A percentile compares a stretch with the other conserved stretches of the same genome.
These are phyloP conservation scores for Diaperis boleti DNA, from an alignment of 2,888 invertebrate species.

Conservation along the genomic window DNA sequence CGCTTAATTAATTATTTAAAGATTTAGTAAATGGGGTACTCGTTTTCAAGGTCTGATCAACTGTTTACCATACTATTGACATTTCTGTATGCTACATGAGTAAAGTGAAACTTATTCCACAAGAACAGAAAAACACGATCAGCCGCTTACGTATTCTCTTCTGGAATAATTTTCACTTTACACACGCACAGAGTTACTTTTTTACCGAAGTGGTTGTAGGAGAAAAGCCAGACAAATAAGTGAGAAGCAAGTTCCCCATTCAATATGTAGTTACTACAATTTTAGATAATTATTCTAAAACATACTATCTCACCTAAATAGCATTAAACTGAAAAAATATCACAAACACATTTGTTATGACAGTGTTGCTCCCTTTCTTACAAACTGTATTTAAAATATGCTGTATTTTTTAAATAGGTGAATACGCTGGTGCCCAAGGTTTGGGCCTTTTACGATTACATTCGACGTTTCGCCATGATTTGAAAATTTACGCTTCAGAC, in stretches of 20 bases:
- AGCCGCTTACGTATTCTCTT: too few species aligned
- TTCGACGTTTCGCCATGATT: slow-evolving; percentile 98
- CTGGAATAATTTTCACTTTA: too few species aligned
- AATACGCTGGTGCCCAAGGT: slow-evolving; percentile 94
- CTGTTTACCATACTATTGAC: background rate
- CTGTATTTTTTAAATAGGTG: slow-evolving; percentile 67
- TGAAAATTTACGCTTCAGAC: slow-evolving; percentile 99
- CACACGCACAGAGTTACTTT: too few species aligned
- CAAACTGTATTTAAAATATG: background rate
- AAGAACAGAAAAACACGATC: too few species aligned
- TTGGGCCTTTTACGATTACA: slow-evolving; percentile 94
- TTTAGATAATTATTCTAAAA: slow-evolving; percentile 2
- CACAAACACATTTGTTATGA: slow-evolving; percentile 22
- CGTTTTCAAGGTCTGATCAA: background rate
- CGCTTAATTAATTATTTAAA: slow-evolving; percentile 23
- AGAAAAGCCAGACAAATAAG: too few species aligned
- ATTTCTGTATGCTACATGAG: too few species aligned
- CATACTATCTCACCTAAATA: slow-evolving; percentile 12
- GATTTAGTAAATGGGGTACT: background rate
- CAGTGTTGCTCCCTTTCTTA: slow-evolving; percentile 1
- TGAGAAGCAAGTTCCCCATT: slow-evolving; percentile 6
- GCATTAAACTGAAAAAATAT: slow-evolving; percentile 2
- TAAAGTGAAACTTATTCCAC: too few species aligned
- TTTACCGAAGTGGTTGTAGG: too few species aligned
- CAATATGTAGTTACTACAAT: background rate